Percentiles rank a stretch among this genome's conserved stretches.
Conservation (phyloP, 1,140 invertebrate species). For the Physella acuta region DNA sequence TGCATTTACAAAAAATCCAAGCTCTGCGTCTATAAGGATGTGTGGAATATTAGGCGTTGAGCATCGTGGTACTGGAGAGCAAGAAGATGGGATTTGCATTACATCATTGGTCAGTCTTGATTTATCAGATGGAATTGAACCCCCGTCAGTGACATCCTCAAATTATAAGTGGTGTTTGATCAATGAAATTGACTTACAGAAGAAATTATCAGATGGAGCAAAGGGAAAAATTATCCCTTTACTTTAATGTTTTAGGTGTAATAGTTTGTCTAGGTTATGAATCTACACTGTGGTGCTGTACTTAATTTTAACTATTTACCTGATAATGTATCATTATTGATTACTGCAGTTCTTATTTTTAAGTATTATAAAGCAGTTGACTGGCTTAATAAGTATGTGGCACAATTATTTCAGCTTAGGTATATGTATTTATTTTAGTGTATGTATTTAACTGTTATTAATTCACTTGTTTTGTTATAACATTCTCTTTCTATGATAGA, state of each 20-base stretch:
- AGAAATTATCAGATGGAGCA: conserved; percentile 1
- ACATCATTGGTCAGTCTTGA: conserved; percentile 14
- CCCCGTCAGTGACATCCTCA: neutral
- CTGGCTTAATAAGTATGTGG: too few species aligned
- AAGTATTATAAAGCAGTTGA: too few species aligned
- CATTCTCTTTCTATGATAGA: too few species aligned
- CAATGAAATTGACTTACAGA: neutral
- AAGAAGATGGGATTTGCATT: conserved; percentile 24
- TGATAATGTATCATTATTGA: too few species aligned
- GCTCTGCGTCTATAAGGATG: conserved; percentile 1
- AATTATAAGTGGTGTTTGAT: conserved; percentile 7
- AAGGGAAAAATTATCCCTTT: conserved; percentile 15
- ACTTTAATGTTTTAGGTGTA: neutral
- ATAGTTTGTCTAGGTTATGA: too few species aligned
- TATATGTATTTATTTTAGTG: too few species aligned
- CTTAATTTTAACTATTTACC: too few species aligned
- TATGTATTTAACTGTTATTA: too few species aligned
- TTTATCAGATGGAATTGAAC: conserved; percentile 1
- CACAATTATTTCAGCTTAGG: too few species aligned
- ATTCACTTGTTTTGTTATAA: too few species aligned
- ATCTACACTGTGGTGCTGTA: too few species aligned
- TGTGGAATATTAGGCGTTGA: conserved; percentile 20
- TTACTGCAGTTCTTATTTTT: too few species aligned
- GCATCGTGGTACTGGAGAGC: conserved; percentile 18
- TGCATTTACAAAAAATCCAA: conserved; percentile 11